These are phyloP conservation scores for Xenopus borealis DNA, from an alignment of 2,113 vertebrate species.

Conservation along the genomic window DNA sequence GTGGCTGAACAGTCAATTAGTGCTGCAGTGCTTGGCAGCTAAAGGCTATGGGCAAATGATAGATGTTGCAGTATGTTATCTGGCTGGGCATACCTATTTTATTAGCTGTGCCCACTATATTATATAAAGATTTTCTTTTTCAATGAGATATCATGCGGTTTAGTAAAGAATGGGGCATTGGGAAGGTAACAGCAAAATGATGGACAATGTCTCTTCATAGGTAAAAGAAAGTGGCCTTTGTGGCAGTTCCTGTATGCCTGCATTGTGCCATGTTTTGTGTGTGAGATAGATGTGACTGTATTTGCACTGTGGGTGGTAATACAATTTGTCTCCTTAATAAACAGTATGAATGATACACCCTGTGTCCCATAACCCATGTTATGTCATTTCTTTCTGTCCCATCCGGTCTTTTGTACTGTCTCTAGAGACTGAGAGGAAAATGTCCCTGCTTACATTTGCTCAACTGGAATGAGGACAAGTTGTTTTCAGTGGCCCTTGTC, in stretches of 20 bases:
- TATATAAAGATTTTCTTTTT: too few relatives aligned
- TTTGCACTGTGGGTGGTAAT: conserved; percentile 43
- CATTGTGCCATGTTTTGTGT: background rate
- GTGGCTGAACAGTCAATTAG: too few relatives aligned
- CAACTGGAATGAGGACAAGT: conserved; percentile 71
- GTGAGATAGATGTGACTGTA: conserved; percentile 49
- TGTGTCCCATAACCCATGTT: conserved; percentile 60
- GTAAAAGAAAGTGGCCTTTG: conserved; percentile 3
- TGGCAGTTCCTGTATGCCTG: conserved; percentile 48
- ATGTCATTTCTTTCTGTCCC: conserved; percentile 62
- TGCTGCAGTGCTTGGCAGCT: too few relatives aligned
- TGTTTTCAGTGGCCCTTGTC: conserved; percentile 66
- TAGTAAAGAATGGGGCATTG: too few relatives aligned
- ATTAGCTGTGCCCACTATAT: too few relatives aligned
- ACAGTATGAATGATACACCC: conserved; percentile 54
- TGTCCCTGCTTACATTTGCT: conserved; percentile 68
- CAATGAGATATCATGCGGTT: too few relatives aligned
- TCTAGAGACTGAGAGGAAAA: conserved; percentile 66
- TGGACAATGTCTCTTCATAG: conserved; percentile 39
- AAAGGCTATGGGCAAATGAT: too few relatives aligned
- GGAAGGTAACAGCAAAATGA: background rate
- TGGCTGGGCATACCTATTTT: too few relatives aligned
- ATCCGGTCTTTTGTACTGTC: conserved; percentile 67
- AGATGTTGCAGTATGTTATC: too few relatives aligned
- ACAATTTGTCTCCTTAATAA: conserved; percentile 29